phyloP scores from a whole-genome alignment of 1,140 invertebrate species.

The Drosophila ohnishii region DNA sequence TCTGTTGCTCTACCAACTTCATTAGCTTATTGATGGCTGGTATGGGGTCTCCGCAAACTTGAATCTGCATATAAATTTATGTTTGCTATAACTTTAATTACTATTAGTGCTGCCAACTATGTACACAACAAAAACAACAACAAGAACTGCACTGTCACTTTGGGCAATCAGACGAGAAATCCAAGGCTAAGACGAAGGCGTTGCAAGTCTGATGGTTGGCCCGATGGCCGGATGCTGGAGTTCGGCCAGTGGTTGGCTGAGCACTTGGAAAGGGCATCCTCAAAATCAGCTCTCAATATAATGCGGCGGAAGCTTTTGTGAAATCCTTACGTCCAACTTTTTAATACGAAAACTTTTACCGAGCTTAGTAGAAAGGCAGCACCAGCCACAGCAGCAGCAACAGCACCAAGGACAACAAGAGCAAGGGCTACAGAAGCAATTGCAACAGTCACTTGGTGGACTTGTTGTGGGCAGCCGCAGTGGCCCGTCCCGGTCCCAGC shows the following conservation, averaged over 20 bases:
- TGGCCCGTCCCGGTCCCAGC: constrained; percentile 1
- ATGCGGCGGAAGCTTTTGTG: constrained; percentile 79
- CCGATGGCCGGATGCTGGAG: background rate
- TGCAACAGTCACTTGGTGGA: constrained; percentile 79
- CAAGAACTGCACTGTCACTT: constrained; percentile 66
- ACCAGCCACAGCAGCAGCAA: constrained; percentile 44
- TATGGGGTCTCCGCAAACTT: constrained; percentile 8
- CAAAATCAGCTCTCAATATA: constrained; percentile 80
- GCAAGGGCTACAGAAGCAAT: constrained; percentile 68
- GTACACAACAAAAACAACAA: constrained; percentile 25
- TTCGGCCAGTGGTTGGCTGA: constrained; percentile 14
- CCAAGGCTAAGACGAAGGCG: constrained; percentile 44
- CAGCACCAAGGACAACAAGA: constrained; percentile 40
- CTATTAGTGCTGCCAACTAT: constrained; percentile 58
- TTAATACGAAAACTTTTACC: constrained; percentile 79
- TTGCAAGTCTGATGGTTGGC: constrained; percentile 3
- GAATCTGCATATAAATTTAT: constrained; percentile 62
- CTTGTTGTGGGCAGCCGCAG: constrained; percentile 71
- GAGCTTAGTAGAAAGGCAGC: constrained; percentile 70
- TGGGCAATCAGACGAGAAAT: constrained; percentile 68
- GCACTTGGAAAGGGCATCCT: constrained; percentile 45
- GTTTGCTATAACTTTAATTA: constrained; percentile 77
- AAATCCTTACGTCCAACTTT: constrained; percentile 81
- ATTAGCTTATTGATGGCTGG: constrained; percentile 48
- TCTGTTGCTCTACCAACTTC: constrained; percentile 19